Base-by-base conservation (phyloP, 2,888 invertebrate genomes). In the Ophioninae sp. region DNA sequence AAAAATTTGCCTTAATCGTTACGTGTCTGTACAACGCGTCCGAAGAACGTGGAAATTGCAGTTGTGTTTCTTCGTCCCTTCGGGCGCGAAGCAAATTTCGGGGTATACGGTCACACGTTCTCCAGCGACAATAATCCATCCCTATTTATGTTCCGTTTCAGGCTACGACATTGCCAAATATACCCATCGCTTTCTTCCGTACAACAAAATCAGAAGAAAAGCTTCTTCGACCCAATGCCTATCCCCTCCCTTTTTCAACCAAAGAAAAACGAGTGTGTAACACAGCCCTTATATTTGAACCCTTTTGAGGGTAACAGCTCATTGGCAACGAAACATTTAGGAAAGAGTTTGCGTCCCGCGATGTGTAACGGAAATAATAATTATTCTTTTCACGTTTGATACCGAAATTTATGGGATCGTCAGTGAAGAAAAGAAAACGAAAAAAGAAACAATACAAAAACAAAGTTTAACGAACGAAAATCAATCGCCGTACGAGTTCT, bases 241-340 rank as follows among this genome's bases (percentile, higher is more conserved):
- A 30, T 30, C 30, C 30, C 30, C 30, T 30, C 6, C 41, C 41
- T 8, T 41, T 41, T 41, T 7, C 17, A 10, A 21, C 2, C 79
- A 72, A 77, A 75, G 39, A 75, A 57, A 65, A 21, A 64, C n/a
- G 85, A 88, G 85, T 41, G 85, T 88, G 84, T 87, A 88, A 87
- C 90, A 88, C 89, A 90, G 89, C 89, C 90, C 88, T 88, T 85
- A 84, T 87, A 89, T 90, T 86, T 79, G 5, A 86, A 83, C 84
- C 86, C 79, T 84, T 83, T 85, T 86, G 84, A 87, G 88, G 88
- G 79, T 86, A 87, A 89, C 87, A 88, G 87, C 85, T 88, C 88
- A 75, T 8, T 56, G 21, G 44, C 8, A 37, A 41, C 17, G n/a
- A 59, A 41, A 77, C 21, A 6, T 41, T 41, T 10, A n/a, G 30